phyloP scores from a whole-genome alignment of 2,888 invertebrate genomes.

The Eutolmus rufibarbis region DNA sequence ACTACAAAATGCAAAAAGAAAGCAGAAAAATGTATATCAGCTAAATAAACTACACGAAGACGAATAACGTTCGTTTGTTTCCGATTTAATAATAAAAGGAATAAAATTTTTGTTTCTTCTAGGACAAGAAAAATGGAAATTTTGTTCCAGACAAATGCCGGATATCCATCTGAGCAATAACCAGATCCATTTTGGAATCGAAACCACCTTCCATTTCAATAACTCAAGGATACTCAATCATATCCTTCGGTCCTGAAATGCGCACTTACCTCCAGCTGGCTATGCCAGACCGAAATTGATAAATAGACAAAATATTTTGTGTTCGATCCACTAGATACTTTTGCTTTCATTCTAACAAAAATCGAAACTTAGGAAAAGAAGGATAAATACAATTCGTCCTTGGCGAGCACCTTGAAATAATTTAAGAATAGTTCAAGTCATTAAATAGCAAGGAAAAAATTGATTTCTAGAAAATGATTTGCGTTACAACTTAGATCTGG shows the following conservation, averaged over 20 bases:
- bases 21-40: background rate
- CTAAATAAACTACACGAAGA: background rate
- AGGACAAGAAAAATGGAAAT: background rate
- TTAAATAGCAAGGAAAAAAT: background rate
- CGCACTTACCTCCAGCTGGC: background rate
- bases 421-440: background rate
- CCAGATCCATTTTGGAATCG: background rate
- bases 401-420: background rate
- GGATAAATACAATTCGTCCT: background rate
- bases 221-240: background rate
- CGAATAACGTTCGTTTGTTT: background rate
- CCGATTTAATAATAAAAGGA: background rate
- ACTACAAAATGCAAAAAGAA: background rate
- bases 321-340: background rate
- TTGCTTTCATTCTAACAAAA: background rate
- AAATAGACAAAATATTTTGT: background rate
- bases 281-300: background rate
- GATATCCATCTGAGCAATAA: background rate
- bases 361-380: background rate
- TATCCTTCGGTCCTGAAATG: background rate
- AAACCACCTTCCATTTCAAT: background rate
- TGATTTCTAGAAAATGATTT: background rate
- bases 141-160: background rate
- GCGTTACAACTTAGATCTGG: background rate
- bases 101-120: background rate